Percentiles rank a stretch among this genome's conserved stretches.
Evolutionary conservation across 2,888 invertebrate species (phyloP).

Genomic region (Tipula confusa): DNA sequence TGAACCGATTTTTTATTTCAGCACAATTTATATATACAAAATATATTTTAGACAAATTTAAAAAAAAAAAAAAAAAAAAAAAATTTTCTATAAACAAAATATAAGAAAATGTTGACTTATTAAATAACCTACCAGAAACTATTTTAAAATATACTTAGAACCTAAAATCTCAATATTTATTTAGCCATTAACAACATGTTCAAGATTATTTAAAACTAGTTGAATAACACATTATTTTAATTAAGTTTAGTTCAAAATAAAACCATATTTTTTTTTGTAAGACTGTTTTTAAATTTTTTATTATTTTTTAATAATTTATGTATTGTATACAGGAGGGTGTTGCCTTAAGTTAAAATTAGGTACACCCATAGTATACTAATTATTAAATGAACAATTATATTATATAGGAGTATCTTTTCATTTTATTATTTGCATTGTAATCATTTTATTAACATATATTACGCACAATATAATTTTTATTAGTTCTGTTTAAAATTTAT

Average conservation of each 20-base stretch:
- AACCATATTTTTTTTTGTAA: not conserved
- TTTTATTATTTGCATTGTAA: not conserved
- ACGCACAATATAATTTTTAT: not conserved
- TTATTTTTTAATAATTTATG: not conserved
- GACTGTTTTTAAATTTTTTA: not conserved
- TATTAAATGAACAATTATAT: not conserved
- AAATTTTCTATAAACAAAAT: not conserved
- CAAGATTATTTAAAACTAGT: not conserved
- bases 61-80: no score
- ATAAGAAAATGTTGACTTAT: not conserved
- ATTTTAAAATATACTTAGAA: constrained; percentile 13
- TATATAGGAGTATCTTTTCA: not conserved
- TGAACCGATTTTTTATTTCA: not conserved
- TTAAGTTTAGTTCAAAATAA: not conserved
- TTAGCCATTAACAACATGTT: not conserved
- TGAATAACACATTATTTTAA: not conserved
- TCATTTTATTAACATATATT: not conserved
- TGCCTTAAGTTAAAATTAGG: not conserved
- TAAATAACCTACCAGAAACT: not conserved
- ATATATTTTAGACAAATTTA: constrained; percentile 15
- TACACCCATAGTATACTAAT: not conserved
- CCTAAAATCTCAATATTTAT: not conserved
- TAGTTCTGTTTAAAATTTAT: not conserved
- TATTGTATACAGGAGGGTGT: not conserved
- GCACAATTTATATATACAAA: not conserved